Base-by-base conservation (phyloP, 2,797 vertebrate genomes). In the Sphenodon punctatus region DNA sequence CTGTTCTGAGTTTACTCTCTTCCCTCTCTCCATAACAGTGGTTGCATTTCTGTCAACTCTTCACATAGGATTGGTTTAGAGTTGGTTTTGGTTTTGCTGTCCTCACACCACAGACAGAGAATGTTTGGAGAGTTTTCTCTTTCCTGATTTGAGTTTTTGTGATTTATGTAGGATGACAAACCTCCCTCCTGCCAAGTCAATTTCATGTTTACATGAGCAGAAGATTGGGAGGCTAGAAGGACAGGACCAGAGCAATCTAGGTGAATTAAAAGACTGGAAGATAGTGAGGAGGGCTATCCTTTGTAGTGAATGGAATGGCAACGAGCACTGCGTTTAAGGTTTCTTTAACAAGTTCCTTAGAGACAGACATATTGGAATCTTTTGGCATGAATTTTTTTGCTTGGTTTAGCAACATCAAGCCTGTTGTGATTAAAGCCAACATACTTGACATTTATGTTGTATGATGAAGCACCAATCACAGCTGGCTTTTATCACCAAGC, bases 341-440 rank as follows among this genome's bases (percentile, higher is more conserved):
- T 56, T 32, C 20, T 32, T 34, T 34, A 6, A 32, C 6, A 56
- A 56, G 56, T 13, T 32, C 53, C 74, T 81, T 23, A 25, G 53
- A 6, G 4, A 15, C 22, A 58, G 36, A 23, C 6, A 34, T 11
- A 23, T 10, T 25, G 39, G 27, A 46, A 36, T 19, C 36, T 58
- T 32, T 60, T 30, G 39, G 34, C 67, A 63, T 12, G 8, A 46
- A 20, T 34, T 32, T 10, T 25, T 43, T 30, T n/a, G n/a, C n/a
- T n/a, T n/a, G n/a, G 58, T 14, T n/a, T 39, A n/a, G 8, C 53
- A 22, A 48, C 7, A 32, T 1, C 0, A 0, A 23, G 11, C 41
- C 42, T 73, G 22, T 53, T 34, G 6, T 19, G 23, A 6, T 5
- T 20, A 27, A 5, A 22, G 34, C 7, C 53, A 69, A 22, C 9